A percentile compares a stretch with the other conserved stretches of the same genome.
Evolutionary conservation across 30 jellyfish, hydroid and myxozoan genomes (phyloP).

Genomic region (Turritopsis dohrnii): DNA sequence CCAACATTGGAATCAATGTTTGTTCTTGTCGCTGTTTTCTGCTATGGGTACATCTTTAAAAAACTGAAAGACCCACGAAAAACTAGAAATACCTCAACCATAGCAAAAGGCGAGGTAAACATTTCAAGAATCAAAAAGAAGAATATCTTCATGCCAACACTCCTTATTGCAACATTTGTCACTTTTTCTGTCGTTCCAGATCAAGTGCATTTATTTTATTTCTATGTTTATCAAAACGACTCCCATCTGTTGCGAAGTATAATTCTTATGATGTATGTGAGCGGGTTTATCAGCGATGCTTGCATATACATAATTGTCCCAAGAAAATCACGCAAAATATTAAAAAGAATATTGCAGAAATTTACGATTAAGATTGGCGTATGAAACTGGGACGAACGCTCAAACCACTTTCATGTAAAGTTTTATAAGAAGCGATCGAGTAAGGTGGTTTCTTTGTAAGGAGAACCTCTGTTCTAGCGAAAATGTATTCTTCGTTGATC

Average conservation of each 20-base stretch:
- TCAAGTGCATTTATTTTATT: not conserved
- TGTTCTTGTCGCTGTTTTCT: not conserved
- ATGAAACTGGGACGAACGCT: too few species aligned
- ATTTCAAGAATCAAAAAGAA: not conserved
- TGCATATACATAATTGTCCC: not conserved
- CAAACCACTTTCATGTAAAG: too few species aligned
- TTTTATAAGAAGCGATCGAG: too few species aligned
- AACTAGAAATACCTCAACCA: not conserved
- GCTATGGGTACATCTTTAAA: not conserved
- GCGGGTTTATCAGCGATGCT: not conserved
- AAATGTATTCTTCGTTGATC: too few species aligned
- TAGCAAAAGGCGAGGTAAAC: not conserved
- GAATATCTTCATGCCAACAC: not conserved
- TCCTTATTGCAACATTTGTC: not conserved
- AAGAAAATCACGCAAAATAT: not conserved
- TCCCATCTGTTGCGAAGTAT: not conserved
- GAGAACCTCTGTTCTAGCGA: too few species aligned
- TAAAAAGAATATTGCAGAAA: not conserved
- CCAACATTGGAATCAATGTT: not conserved
- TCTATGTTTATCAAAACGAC: not conserved
- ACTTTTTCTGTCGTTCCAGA: not conserved
- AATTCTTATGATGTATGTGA: not conserved
- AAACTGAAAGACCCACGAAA: not conserved
- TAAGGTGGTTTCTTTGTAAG: too few species aligned
- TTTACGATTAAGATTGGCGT: too few species aligned